Percentiles rank a stretch among this genome's conserved stretches.
phyloP scores from a whole-genome alignment of 2,113 vertebrate species.

The Atractosteus spatula region DNA sequence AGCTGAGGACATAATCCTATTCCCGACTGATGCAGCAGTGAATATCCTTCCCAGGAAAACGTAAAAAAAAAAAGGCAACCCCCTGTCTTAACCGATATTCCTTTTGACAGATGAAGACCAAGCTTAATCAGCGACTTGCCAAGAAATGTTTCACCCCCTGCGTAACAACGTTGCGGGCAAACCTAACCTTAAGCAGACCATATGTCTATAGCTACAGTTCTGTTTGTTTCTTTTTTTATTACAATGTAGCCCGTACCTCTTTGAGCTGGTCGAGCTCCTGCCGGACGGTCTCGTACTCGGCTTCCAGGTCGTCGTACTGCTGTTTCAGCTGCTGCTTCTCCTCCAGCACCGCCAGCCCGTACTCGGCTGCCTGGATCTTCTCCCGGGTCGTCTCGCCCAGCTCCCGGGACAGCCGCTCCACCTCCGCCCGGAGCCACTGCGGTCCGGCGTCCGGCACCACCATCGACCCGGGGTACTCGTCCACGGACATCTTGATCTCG shows the following conservation, averaged over 20 bases:
- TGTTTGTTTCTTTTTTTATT: no score
- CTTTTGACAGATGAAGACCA: no score
- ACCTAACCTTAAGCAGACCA: no score
- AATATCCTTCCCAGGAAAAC: no score
- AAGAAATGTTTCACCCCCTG: no score
- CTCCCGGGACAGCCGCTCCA: constrained; percentile 83
- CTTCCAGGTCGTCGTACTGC: constrained; percentile 87
- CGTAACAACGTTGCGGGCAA: no score
- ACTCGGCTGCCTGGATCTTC: constrained; percentile 97
- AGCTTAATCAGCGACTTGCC: no score
- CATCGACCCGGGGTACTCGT: constrained; percentile 68
- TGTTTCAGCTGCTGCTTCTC: constrained; percentile 94
- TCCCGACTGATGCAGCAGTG: no score
- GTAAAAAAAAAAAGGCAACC: no score
- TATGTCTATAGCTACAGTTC: no score
- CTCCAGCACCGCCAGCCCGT: constrained; percentile 91
- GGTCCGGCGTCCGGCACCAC: constrained; percentile 84
- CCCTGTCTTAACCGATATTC: no score
- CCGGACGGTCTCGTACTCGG: constrained; percentile 83
- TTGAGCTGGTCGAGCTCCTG: constrained; percentile 90
- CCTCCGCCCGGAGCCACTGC: constrained; percentile 82
- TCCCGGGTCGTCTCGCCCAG: constrained; percentile 88
- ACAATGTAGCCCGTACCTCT: constrained; percentile 66
- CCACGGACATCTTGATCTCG: constrained; percentile 65
- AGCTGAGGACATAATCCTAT: no score